Percentiles rank a stretch among this genome's conserved stretches.
Conservation (phyloP, 2,797 vertebrate genomes). For the Mus spretus region DNA sequence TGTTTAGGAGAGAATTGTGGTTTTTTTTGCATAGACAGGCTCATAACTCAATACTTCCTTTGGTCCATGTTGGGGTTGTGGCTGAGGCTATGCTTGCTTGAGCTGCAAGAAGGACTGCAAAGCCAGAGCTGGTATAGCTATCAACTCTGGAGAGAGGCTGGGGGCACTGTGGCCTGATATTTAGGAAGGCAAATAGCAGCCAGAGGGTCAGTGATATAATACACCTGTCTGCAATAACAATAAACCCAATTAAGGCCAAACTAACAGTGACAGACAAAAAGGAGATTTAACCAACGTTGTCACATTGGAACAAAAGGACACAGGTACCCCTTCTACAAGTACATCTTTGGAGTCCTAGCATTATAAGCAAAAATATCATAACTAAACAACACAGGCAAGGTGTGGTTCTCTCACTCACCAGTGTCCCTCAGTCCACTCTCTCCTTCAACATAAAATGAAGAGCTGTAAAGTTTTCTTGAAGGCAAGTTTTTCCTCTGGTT, state of each 20-base stretch:
- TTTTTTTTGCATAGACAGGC: not conserved
- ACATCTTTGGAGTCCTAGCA: not conserved
- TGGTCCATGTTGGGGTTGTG: no score
- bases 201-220: not conserved
- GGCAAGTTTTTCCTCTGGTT: not conserved
- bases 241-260: not conserved
- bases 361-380: not conserved
- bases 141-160: not conserved
- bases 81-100: not conserved
- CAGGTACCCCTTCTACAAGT: not conserved
- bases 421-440: not conserved
- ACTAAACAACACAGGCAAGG: not conserved
- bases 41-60: not conserved
- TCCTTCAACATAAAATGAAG: not conserved
- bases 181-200: not conserved
- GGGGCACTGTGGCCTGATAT: not conserved
- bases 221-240: not conserved
- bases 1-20: not conserved
- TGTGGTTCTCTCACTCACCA: not conserved
- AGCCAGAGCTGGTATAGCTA: not conserved
- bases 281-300: not conserved
- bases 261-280: not conserved
- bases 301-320: not conserved
- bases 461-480: not conserved
- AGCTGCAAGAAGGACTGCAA: not conserved